Evolutionary conservation across 2,113 vertebrate genomes (phyloP).

Genomic region (Lanius ludovicianus): DNA sequence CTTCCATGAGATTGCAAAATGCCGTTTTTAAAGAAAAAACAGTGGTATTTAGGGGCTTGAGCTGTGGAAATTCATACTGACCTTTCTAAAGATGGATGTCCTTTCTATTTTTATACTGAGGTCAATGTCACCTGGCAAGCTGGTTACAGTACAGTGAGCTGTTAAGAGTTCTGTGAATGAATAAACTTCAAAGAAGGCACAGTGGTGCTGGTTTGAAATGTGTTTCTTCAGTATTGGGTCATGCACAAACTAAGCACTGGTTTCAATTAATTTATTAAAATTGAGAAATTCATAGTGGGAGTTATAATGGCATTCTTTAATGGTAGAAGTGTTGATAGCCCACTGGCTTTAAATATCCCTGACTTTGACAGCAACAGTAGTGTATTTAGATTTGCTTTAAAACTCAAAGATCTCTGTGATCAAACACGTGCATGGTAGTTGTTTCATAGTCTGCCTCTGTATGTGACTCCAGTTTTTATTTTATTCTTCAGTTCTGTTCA

Average conservation of each 20-base stretch:
- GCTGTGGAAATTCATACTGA: background rate
- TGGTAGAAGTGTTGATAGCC: background rate
- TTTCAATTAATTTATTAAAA: background rate
- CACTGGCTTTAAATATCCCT: background rate
- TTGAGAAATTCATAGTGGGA: background rate
- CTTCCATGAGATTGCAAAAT: background rate
- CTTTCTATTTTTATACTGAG: slow-evolving; percentile 54
- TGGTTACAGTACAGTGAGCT: slow-evolving; percentile 35
- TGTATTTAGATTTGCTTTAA: background rate
- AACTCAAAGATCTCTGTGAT: background rate
- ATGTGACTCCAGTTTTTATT: background rate
- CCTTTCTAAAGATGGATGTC: slow-evolving; percentile 11
- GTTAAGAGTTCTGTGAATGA: slow-evolving; percentile 44
- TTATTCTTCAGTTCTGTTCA: background rate
- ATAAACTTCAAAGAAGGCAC: slow-evolving; percentile 15
- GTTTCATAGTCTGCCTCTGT: background rate
- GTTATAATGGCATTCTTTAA: background rate
- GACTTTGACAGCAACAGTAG: background rate
- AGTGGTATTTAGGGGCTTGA: background rate
- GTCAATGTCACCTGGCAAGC: slow-evolving; percentile 44
- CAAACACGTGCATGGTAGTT: background rate
- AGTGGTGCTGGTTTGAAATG: background rate
- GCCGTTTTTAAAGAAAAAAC: background rate
- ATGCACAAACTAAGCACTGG: background rate
- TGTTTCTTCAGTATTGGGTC: background rate